Base-by-base conservation (phyloP, 2,888 invertebrate species). In the Gandaritis pyraliata region DNA sequence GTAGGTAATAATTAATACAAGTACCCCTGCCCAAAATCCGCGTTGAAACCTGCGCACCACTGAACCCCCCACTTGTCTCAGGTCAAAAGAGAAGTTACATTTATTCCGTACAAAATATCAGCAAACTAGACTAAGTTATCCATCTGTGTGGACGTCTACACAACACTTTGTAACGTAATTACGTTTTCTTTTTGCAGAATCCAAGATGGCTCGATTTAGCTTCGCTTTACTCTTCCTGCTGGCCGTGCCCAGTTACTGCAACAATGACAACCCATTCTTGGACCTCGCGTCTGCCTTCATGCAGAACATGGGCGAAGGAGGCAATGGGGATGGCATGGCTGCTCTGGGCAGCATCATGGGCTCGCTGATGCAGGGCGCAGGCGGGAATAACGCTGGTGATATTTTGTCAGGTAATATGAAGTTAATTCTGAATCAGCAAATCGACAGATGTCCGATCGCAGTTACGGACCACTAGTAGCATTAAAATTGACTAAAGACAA, bases 271-370 rank as follows among this genome's bases (percentile, higher is more conserved):
- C 75, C 95, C 95, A 0, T 90, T 96, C 53, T 77, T 95, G 69
- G 95, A 96, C 69, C 93, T 95, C 61, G 96, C 96, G 0, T 93
- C 95, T 2, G 92, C 94, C 15, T 93, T 96, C 58, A 89, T 96
- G 45, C 94, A 95, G 74, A 94, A 94, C 73, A 94, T 94, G 74
- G 89, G 88, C 0, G 81, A 84, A 11, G 85, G 85, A 0, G 88
- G 83, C 0, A 74, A 77, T 16, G 81, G 86, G 41, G 87, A 90
- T 10, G 93, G 93, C 0, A 80, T 94, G 49, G 93, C 93, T 0
- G 94, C 94, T 1, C 86, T 96, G 0, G 95, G 95, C 0, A 94
- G 94, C 8, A 87, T 96, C 49, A 88, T 96, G 10, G 95, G 94
- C 0, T 93, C 92, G 33, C 90, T 96, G 50, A 93, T 96, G 93